Conservation (phyloP, 2,797 vertebrate genomes). For the Artibeus lituratus region DNA sequence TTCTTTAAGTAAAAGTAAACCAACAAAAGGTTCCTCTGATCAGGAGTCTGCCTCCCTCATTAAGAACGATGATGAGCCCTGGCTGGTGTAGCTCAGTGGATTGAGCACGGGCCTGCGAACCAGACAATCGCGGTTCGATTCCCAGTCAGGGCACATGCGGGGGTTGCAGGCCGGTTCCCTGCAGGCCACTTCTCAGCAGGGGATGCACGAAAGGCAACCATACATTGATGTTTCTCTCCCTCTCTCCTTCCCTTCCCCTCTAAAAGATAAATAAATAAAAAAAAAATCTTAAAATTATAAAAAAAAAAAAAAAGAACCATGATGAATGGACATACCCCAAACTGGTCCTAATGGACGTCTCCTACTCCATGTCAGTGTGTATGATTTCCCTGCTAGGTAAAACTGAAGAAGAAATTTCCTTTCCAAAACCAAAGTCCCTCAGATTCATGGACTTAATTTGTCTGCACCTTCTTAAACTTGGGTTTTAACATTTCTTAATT, state of each 20-base stretch:
- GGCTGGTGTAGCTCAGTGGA: no score
- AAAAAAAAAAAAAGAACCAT: no score
- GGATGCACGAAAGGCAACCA: no score
- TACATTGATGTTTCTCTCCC: no score
- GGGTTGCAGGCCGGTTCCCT: no score
- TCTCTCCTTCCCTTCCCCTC: no score
- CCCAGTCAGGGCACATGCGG: no score
- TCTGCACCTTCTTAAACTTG: not conserved
- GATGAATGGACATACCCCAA: not conserved
- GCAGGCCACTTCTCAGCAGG: no score
- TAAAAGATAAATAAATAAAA: no score
- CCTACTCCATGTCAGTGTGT: not conserved
- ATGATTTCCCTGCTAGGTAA: not conserved
- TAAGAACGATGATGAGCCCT: not conserved
- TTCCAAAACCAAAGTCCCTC: not conserved
- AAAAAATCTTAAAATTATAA: no score
- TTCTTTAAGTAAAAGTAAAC: slow-evolving; percentile 27
- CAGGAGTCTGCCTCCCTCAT: not conserved
- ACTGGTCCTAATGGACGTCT: not conserved
- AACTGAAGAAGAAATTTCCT: not conserved
- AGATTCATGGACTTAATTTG: not conserved
- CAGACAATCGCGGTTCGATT: no score
- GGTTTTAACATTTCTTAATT: not conserved
- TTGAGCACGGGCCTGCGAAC: no score
- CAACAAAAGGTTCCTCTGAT: not conserved